phyloP scores from a whole-genome alignment of 2,113 vertebrate species.

The Pitta sordida region DNA sequence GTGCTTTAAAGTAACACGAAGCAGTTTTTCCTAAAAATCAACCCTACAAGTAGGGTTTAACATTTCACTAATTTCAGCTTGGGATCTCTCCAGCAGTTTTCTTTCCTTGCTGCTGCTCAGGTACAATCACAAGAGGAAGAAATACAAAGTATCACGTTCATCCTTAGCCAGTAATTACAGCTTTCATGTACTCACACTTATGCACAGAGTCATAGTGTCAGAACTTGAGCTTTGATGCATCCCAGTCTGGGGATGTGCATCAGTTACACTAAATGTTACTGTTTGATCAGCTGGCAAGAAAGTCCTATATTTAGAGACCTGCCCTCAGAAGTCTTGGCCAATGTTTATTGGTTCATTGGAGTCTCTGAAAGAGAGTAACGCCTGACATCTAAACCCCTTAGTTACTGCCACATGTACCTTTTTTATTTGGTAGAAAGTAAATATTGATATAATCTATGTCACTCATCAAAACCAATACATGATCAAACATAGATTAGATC shows the following conservation, averaged over 20 bases:
- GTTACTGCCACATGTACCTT: background rate
- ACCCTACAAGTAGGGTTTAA: background rate
- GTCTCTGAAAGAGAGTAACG: background rate
- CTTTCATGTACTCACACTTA: background rate
- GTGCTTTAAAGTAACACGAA: fast-evolving
- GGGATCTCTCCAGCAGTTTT: background rate
- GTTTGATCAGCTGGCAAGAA: background rate
- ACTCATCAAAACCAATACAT: background rate
- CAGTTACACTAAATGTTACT: background rate
- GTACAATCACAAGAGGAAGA: background rate
- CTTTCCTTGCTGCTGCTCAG: background rate
- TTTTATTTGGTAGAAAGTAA: background rate
- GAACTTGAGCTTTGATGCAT: background rate
- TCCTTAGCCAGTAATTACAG: background rate
- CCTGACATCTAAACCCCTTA: background rate
- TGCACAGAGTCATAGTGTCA: background rate
- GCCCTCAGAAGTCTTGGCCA: background rate
- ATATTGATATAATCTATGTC: background rate
- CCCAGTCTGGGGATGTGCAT: fast-evolving
- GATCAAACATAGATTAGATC: background rate
- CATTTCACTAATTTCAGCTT: background rate
- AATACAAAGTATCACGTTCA: fast-evolving
- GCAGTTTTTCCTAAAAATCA: background rate
- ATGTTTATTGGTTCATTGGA: background rate
- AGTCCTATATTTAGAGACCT: background rate